Evolutionary conservation across 2,113 vertebrate species (phyloP).

Genomic region (Erpornis zantholeuca): DNA sequence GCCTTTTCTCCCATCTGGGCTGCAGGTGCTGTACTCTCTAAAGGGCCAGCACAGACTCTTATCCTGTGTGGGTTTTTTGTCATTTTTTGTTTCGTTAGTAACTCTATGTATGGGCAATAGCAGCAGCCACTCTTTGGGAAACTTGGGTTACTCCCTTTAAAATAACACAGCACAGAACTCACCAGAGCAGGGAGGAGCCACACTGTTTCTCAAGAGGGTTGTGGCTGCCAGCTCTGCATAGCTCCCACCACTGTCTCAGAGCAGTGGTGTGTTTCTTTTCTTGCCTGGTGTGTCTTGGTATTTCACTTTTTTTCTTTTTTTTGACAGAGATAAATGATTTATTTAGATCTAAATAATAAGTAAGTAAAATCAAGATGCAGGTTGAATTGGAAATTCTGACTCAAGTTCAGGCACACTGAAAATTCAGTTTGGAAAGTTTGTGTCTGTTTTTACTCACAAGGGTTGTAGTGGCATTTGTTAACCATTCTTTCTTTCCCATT

Average conservation of each 20-base stretch:
- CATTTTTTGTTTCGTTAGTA: background rate
- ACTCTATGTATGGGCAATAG: background rate
- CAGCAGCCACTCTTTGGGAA: background rate
- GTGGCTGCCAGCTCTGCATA: background rate
- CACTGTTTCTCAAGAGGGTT: background rate
- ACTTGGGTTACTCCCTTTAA: background rate
- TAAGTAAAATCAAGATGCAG: constrained; percentile 24
- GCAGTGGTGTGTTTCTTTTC: background rate
- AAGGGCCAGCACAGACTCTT: background rate
- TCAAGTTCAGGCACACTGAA: background rate
- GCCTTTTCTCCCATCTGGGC: background rate
- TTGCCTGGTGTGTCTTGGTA: background rate
- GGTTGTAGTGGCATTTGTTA: background rate
- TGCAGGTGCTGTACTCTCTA: background rate
- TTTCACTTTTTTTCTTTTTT: background rate
- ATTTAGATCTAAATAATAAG: constrained; percentile 38
- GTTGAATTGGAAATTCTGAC: background rate
- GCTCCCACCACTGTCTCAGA: background rate
- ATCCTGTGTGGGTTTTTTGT: background rate
- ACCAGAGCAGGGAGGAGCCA: background rate
- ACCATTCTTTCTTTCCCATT: background rate
- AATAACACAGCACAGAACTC: background rate
- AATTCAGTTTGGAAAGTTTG: background rate
- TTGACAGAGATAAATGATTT: constrained; percentile 8
- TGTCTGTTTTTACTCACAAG: background rate